Conservation (phyloP, 1,140 invertebrate species). For the Helicoverpa zea region DNA sequence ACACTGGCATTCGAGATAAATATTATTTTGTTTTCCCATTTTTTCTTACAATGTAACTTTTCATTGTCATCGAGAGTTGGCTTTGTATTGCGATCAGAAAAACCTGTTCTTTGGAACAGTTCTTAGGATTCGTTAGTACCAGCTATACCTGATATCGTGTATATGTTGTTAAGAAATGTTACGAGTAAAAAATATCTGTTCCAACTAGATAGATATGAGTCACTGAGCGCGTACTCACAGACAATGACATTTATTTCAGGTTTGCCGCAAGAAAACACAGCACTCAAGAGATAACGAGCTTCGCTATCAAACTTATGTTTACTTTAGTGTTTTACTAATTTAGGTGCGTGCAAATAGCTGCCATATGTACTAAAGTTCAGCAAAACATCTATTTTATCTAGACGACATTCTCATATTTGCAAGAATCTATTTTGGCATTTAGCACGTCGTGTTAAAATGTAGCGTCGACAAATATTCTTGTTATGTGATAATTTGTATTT, state of each 20-base stretch:
- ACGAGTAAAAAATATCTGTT: neutral
- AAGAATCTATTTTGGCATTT: conserved; percentile 33
- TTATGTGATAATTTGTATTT: conserved; percentile 2
- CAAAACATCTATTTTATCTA: conserved; percentile 2
- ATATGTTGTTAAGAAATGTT: too few species aligned
- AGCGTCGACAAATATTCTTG: neutral
- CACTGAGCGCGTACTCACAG: neutral
- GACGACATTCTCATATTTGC: conserved; percentile 1
- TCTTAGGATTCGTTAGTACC: neutral
- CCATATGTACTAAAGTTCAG: neutral
- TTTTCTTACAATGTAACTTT: neutral
- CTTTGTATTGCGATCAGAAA: neutral
- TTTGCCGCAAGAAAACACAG: neutral
- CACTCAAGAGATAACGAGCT: conserved; percentile 5
- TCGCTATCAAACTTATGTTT: conserved; percentile 6
- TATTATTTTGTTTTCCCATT: conserved; percentile 6
- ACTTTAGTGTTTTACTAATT: conserved; percentile 24
- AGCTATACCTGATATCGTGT: neutral
- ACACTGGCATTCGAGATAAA: conserved; percentile 55
- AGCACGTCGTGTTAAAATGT: conserved; percentile 15
- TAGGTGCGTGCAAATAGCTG: conserved; percentile 10
- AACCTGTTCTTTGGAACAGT: conserved; percentile 9
- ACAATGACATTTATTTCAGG: neutral
- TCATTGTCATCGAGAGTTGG: too few species aligned
- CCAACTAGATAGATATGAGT: neutral